These are phyloP conservation scores for Atta texana DNA, from an alignment of 1,140 invertebrate genomes.

Conservation along the genomic window DNA sequence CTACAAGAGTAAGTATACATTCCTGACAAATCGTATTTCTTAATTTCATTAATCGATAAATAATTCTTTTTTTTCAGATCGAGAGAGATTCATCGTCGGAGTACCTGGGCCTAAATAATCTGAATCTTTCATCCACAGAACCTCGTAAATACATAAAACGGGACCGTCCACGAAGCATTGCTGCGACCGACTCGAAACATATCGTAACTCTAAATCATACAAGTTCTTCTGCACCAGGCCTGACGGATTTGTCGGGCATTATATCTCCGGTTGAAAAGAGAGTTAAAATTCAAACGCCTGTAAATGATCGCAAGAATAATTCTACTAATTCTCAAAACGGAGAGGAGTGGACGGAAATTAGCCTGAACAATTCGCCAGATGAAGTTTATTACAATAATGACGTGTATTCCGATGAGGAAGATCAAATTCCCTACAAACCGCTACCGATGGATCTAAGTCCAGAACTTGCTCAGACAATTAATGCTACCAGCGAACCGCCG, in stretches of 20 bases:
- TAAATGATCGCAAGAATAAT: constrained; percentile 58
- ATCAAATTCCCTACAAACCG: constrained; percentile 84
- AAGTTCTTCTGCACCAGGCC: constrained; percentile 78
- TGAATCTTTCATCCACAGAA: constrained; percentile 83
- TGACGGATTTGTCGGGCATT: constrained; percentile 75
- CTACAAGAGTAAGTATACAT: constrained; percentile 74
- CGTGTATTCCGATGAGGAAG: constrained; percentile 83
- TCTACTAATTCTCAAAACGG: constrained; percentile 72
- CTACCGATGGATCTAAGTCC: constrained; percentile 82
- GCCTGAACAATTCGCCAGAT: constrained; percentile 85
- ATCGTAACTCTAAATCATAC: constrained; percentile 77
- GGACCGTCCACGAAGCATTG: constrained; percentile 82
- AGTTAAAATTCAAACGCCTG: constrained; percentile 74
- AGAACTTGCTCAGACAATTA: constrained; percentile 69
- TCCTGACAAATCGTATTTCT: not conserved
- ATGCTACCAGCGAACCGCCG: constrained; percentile 1
- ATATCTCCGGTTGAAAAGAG: constrained; percentile 75
- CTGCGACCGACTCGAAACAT: constrained; percentile 79
- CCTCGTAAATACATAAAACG: constrained; percentile 84
- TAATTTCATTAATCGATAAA: not conserved
- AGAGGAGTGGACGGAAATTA: constrained; percentile 87
- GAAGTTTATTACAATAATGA: constrained; percentile 82
- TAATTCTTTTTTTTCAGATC: constrained; percentile 66
- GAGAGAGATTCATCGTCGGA: constrained; percentile 81
- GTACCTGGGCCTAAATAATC: constrained; percentile 81